Evolutionary conservation across 2,113 vertebrate genomes (phyloP), one percentile per base, ranked within the genome.

Genomic region (Cygnus buccinator): DNA sequence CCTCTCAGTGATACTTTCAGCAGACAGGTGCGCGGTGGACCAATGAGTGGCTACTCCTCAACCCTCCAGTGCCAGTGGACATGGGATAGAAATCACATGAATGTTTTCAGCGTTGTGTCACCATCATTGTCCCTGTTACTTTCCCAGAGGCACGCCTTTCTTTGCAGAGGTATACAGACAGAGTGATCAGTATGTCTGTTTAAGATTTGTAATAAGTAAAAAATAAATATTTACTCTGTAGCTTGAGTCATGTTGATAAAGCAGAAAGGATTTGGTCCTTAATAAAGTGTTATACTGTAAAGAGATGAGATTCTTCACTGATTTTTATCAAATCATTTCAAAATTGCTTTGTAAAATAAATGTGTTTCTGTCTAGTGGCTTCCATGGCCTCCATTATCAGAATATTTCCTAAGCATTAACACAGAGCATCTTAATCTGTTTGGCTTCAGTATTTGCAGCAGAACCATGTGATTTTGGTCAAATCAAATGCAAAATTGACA

Each of bases 1-100:
- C 29, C 20, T 81, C 6, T 12, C 52, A 48, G 6, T 37, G 20
- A 6, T 57, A 26, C 35, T 14, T 37, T 91, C 41, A 63, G 46
- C 37, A 91, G n/a, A 39, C 3, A 26, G 0, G 0, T n/a, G 31
- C 14, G 13, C 11, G 23, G n/a, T 10, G 23, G 1, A 13, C 41
- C 41, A 35, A 29, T 10, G 11, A 4, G 2, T 35, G 48, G 25
- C 5, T 58, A 1, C 25, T 77, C 8, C 15, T 50, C 4, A n/a
- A 19, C 55, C 4, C 12, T 74, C 50, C 71, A 25, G 20, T 7
- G 10, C 11, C 33, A 9, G 9, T n/a, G 13, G 25, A 48, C 35
- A 2, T 11, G 46, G 25, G n/a, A 41, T 5, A 87, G n/a, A 55
- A 92, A 63, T 79, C n/a, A 16, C 63, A 8, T 7, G 1, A 50